Evolutionary conservation across 2,113 vertebrate genomes (phyloP).

Genomic region (Erpornis zantholeuca): DNA sequence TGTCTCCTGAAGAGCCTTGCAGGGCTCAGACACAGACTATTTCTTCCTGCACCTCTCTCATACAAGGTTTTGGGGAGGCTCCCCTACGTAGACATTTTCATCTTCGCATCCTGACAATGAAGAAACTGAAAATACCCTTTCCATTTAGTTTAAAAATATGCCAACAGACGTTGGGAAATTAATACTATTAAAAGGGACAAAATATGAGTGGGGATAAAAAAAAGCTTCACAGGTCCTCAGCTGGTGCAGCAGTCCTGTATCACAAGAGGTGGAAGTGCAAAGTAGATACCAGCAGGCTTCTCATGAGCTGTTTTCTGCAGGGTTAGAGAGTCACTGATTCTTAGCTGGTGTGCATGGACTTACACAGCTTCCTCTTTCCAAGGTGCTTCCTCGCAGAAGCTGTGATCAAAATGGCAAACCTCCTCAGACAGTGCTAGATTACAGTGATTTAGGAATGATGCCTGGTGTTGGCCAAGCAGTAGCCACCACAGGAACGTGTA

Average conservation of each 20-base stretch:
- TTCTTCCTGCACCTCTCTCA: not conserved
- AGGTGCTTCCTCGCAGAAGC: not conserved
- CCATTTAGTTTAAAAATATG: not conserved
- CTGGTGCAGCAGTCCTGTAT: not conserved
- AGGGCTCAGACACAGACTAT: not conserved
- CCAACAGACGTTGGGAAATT: not conserved
- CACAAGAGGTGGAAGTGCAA: not conserved
- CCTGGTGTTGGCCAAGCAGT: not conserved
- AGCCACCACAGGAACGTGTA: not conserved
- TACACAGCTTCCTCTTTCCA: not conserved
- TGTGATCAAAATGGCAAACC: not conserved
- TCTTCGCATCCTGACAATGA: fast-evolving
- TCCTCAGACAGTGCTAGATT: not conserved
- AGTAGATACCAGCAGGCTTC: not conserved
- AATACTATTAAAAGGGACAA: not conserved
- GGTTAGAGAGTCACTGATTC: not conserved
- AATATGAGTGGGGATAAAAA: not conserved
- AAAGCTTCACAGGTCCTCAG: not conserved
- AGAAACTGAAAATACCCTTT: not conserved
- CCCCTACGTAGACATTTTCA: fast-evolving
- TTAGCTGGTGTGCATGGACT: not conserved
- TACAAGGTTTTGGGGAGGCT: not conserved
- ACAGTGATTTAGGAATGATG: not conserved
- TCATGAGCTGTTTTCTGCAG: not conserved
- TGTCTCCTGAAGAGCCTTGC: not conserved